Conservation (phyloP, 2,888 invertebrate genomes). For the Ariolimax columbianus region DNA sequence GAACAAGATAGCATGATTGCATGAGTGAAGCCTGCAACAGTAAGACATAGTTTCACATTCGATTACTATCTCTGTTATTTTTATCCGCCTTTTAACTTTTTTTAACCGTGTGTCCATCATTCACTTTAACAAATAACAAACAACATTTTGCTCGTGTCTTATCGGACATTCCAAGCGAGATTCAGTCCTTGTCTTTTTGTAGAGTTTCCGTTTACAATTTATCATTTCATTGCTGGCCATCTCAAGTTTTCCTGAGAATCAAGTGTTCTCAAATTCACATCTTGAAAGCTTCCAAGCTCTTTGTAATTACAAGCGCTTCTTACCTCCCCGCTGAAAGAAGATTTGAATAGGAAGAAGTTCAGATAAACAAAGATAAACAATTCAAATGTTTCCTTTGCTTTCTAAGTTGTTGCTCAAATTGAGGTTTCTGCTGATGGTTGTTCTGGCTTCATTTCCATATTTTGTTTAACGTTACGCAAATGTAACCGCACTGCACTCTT, state of each 20-base stretch:
- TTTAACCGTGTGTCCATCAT: neutral
- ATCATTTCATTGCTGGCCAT: neutral
- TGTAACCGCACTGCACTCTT: too few species aligned
- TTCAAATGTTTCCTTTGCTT: neutral
- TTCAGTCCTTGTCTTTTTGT: neutral
- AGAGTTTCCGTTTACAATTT: neutral
- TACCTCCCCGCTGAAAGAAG: neutral
- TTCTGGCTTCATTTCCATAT: too few species aligned
- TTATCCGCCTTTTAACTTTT: neutral
- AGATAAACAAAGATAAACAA: neutral
- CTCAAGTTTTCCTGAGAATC: neutral
- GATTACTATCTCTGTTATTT: too few species aligned
- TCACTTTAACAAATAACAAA: neutral
- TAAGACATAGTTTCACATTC: too few species aligned
- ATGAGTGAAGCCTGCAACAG: too few species aligned
- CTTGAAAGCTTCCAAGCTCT: slow-evolving; percentile 1
- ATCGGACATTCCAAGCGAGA: neutral
- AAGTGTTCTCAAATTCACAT: neutral
- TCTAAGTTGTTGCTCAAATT: neutral
- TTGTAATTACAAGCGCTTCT: slow-evolving; percentile 2
- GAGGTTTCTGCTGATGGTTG: neutral
- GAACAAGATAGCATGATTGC: too few species aligned
- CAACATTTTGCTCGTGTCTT: neutral
- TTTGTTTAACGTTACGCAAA: too few species aligned
- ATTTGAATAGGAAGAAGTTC: neutral